Percentiles rank a stretch among this genome's conserved stretches.
Conservation (phyloP, 1,140 invertebrate species). For the Halyomorpha halys region DNA sequence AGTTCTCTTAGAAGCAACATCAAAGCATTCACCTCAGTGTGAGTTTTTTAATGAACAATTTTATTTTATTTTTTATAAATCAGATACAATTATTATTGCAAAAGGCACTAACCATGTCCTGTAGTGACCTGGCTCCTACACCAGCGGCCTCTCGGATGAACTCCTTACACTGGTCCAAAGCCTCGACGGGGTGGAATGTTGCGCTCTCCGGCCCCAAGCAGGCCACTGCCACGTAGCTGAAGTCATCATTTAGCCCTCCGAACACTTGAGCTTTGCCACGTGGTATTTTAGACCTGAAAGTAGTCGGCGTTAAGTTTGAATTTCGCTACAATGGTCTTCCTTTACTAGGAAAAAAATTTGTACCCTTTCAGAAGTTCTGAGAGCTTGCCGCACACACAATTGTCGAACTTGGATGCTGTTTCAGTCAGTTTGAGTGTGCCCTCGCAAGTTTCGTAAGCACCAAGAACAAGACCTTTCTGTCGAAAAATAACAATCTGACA, state of each 20-base stretch:
- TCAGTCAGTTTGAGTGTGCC: conserved; percentile 2
- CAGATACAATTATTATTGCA: no score
- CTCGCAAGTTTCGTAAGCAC: conserved; percentile 12
- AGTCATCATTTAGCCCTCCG: conserved; percentile 33
- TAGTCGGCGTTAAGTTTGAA: not conserved
- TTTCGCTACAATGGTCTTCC: not conserved
- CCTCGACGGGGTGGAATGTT: conserved; percentile 37
- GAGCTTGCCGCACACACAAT: conserved; percentile 17
- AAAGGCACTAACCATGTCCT: conserved; percentile 32
- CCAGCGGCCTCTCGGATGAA: conserved; percentile 39
- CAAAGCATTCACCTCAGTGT: no score
- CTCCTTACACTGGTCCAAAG: conserved; percentile 39
- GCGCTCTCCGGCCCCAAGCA: conserved; percentile 39
- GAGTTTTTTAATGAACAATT: no score
- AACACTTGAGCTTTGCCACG: conserved; percentile 36
- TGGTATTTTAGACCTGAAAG: conserved; percentile 12
- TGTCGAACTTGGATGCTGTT: conserved; percentile 14
- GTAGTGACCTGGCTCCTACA: conserved; percentile 39
- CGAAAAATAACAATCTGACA: not conserved
- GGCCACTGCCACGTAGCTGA: conserved; percentile 37
- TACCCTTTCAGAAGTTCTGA: conserved; percentile 21
- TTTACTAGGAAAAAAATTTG: not conserved
- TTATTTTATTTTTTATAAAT: no score
- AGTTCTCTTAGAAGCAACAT: no score
- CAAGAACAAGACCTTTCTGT: conserved; percentile 24